phyloP scores from a whole-genome alignment of 2,797 vertebrate species.

The Columba guinea region DNA sequence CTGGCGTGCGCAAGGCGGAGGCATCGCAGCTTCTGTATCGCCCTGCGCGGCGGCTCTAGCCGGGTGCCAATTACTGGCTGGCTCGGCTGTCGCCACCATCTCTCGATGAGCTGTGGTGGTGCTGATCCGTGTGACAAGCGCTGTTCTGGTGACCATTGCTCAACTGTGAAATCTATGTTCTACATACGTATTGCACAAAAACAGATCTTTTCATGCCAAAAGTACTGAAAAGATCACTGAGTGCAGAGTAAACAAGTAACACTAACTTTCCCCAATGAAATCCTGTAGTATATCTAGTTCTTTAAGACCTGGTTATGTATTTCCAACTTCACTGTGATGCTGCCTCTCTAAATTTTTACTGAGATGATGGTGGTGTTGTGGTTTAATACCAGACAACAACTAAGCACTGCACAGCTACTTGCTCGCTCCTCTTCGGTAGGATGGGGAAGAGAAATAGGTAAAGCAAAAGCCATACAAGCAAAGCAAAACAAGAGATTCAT shows the following conservation, averaged over 20 bases:
- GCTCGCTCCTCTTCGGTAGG: no score
- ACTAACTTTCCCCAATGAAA: not conserved
- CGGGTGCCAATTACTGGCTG: no score
- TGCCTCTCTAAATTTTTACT: not conserved
- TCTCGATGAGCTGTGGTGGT: fast-evolving
- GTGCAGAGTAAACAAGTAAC: not conserved
- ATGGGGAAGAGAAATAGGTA: no score
- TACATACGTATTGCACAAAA: not conserved
- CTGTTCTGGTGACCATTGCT: not conserved
- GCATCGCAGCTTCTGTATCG: not conserved
- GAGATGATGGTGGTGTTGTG: no score
- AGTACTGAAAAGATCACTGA: not conserved
- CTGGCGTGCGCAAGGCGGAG: fast-evolving
- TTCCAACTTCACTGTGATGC: not conserved
- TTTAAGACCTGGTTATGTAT: fast-evolving
- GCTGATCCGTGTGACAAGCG: not conserved
- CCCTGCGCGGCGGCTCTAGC: not conserved
- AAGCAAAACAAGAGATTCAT: no score
- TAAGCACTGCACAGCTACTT: no score
- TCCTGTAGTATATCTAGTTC: not conserved
- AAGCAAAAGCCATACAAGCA: no score
- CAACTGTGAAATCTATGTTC: not conserved
- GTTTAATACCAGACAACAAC: no score
- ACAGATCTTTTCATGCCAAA: fast-evolving
- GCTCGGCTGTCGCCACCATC: not conserved